Conservation (phyloP, 2,797 vertebrate species). For the Tamandua tetradactyla region DNA sequence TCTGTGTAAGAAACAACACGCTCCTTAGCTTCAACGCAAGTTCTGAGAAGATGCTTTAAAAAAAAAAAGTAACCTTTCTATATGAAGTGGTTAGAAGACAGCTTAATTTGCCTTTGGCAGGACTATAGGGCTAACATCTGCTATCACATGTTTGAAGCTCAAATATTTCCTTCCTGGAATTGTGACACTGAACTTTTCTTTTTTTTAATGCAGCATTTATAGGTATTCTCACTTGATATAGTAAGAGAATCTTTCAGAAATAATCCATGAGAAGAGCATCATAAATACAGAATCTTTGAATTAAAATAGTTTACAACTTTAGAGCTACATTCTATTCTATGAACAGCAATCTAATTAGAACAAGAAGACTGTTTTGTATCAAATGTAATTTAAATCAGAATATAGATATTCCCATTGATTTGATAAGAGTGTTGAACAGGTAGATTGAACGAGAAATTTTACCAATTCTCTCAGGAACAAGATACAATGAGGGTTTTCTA, state of each 20-base stretch:
- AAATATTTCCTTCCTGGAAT: slow-evolving; percentile 58
- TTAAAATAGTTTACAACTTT: not conserved
- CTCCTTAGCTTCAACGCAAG: not conserved
- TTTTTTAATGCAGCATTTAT: not conserved
- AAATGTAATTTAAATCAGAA: slow-evolving; percentile 48
- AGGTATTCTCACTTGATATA: slow-evolving; percentile 1
- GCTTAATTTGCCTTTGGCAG: slow-evolving; percentile 54
- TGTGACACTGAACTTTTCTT: not conserved
- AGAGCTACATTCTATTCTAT: not conserved
- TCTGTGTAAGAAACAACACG: not conserved
- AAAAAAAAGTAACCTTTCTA: not conserved
- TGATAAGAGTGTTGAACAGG: not conserved
- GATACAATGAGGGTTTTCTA: not conserved
- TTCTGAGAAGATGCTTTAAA: not conserved
- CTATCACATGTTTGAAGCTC: slow-evolving; percentile 3
- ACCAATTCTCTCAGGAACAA: not conserved
- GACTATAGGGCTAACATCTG: slow-evolving; percentile 35
- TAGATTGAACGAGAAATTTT: not conserved
- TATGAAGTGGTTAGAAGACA: slow-evolving; percentile 42
- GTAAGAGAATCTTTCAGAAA: slow-evolving; percentile 35
- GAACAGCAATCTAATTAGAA: not conserved
- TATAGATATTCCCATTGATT: not conserved
- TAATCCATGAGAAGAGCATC: not conserved
- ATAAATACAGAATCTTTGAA: not conserved
- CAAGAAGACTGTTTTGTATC: not conserved